Conservation (phyloP, 2,888 invertebrate species). For the Drosophila paranaensis region DNA sequence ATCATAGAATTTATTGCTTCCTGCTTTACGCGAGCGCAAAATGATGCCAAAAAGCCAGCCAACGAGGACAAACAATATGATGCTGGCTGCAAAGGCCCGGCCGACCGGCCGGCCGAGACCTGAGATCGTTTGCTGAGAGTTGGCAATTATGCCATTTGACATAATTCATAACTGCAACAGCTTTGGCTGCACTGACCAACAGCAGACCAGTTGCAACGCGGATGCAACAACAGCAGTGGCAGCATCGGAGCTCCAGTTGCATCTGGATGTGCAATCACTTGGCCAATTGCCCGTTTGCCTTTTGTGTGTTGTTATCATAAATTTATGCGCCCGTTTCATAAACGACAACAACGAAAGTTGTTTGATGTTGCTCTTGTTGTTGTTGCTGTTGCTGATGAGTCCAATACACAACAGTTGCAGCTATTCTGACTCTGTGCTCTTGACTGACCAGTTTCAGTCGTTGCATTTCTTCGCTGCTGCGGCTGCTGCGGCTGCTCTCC, state of each 20-base stretch:
- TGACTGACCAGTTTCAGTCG: conserved; percentile 61
- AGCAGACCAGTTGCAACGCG: conserved; percentile 60
- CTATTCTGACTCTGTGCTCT: conserved; percentile 9
- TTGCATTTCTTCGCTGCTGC: conserved; percentile 3
- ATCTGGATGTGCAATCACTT: conserved; percentile 61
- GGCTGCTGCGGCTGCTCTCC: conserved; percentile 6
- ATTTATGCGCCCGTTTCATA: conserved; percentile 78
- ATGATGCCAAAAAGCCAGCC: conserved; percentile 31
- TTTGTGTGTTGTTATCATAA: conserved; percentile 77
- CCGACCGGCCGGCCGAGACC: conserved; percentile 12
- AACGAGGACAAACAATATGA: conserved; percentile 23
- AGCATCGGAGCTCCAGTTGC: conserved; percentile 25
- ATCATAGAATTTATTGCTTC: conserved; percentile 83
- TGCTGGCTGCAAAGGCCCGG: conserved; percentile 13
- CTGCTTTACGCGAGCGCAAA: conserved; percentile 60
- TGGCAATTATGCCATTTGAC: conserved; percentile 82
- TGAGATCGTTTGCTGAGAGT: conserved; percentile 57
- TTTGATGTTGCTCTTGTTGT: conserved; percentile 50
- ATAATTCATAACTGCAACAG: conserved; percentile 79
- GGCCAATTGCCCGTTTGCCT: conserved; percentile 61
- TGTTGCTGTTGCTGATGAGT: conserved; percentile 28
- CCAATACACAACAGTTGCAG: conserved; percentile 40
- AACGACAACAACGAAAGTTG: conserved; percentile 79
- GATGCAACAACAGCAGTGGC: conserved; percentile 41
- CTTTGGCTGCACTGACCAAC: conserved; percentile 31